Conservation (phyloP, 1,140 invertebrate species). For the Hetaerina americana region DNA sequence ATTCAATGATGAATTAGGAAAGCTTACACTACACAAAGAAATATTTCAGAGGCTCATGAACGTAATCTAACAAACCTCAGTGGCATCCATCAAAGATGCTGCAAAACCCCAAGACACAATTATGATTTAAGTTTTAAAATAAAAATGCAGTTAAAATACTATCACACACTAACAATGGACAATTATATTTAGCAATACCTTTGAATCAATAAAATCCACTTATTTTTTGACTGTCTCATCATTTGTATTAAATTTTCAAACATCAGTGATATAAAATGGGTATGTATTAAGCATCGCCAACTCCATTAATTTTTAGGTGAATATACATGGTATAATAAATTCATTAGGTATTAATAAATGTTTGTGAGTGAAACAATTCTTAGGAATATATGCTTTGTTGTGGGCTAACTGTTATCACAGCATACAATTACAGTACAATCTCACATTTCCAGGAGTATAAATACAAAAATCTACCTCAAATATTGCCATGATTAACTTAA, state of each 20-base stretch:
- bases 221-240: background rate
- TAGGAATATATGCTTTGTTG: background rate
- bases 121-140: background rate
- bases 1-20: no score
- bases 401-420: background rate
- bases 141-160: background rate
- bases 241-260: background rate
- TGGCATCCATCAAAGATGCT: background rate
- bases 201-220: background rate
- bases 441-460: background rate
- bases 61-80: no score
- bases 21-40: background rate
- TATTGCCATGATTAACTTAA: background rate
- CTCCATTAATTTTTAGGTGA: background rate
- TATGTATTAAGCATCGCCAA: no score
- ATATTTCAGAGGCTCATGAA: background rate
- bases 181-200: background rate
- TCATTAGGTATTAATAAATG: background rate
- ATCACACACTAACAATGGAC: background rate
- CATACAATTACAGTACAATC: background rate
- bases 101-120: background rate
- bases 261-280: no score
- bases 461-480: background rate
- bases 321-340: background rate
- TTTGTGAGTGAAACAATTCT: background rate